Evolutionary conservation across 2,113 vertebrate species (phyloP).

Genomic region (Indicator maculatus): DNA sequence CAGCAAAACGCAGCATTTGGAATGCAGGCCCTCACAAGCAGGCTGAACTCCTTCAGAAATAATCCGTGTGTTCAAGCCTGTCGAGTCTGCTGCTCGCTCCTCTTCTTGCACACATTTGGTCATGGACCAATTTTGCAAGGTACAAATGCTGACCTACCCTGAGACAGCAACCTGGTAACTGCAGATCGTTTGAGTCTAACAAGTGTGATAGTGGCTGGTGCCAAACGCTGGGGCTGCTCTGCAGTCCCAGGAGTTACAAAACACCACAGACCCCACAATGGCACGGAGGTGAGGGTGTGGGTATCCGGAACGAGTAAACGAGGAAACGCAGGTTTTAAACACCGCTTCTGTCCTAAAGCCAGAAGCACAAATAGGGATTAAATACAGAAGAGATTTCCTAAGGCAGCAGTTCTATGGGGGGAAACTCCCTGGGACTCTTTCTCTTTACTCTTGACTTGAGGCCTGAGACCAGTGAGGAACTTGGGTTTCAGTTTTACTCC

Average conservation of each 20-base stretch:
- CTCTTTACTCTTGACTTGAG: not conserved
- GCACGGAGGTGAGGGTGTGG: rapidly evolving
- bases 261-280: not conserved
- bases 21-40: not conserved
- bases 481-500: not conserved
- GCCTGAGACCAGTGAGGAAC: not conserved
- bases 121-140: not conserved
- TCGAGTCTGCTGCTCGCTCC: not conserved
- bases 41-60: not conserved
- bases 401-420: not conserved
- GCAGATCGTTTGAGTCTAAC: not conserved
- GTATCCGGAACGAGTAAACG: not conserved
- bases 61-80: rapidly evolving
- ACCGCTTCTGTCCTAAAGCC: not conserved
- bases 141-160: not conserved
- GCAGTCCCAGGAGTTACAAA: rapidly evolving
- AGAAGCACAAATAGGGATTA: not conserved
- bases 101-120: not conserved
- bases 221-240: rapidly evolving
- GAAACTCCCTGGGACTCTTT: not conserved
- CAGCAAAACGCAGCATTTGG: not conserved
- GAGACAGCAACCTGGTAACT: not conserved
- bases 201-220: rapidly evolving
- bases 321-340: not conserved
- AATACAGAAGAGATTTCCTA: not conserved